Evolutionary conservation across 1,140 invertebrate genomes (phyloP).

Genomic region (Heliconius congener): DNA sequence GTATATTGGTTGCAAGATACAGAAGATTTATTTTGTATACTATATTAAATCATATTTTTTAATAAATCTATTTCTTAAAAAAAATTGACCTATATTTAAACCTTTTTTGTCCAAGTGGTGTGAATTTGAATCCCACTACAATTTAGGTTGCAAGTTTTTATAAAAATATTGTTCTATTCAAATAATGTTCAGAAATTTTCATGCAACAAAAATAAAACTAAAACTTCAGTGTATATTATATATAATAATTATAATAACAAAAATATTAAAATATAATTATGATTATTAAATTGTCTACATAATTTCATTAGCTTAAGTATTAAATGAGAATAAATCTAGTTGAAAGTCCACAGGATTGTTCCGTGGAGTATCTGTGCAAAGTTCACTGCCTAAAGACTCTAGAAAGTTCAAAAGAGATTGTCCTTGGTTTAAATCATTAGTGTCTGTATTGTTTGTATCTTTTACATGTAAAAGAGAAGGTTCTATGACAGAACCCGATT

Average conservation of each 20-base stretch:
- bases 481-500: conserved; percentile 54
- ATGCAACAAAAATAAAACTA: conserved; percentile 21
- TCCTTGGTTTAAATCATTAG: conserved; percentile 45
- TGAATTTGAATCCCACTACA: too few relatives aligned
- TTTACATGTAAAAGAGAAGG: conserved; percentile 56
- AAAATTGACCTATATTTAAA: too few relatives aligned
- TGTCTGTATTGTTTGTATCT: conserved; percentile 40
- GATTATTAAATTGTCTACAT: conserved; percentile 38
- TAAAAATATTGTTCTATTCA: too few relatives aligned
- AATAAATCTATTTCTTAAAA: too few relatives aligned
- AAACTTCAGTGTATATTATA: conserved; percentile 15
- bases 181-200: neutral
- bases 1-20: too few relatives aligned
- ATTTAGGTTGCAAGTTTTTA: too few relatives aligned
- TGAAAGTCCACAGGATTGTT: conserved; percentile 66
- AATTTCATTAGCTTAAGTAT: conserved; percentile 44
- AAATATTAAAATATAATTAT: conserved; percentile 34
- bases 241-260: conserved; percentile 34
- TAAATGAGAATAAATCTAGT: conserved; percentile 71
- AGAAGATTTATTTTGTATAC: too few relatives aligned
- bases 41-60: too few relatives aligned
- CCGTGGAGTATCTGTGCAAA: conserved; percentile 64
- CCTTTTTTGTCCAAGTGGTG: too few relatives aligned
- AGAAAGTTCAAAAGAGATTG: conserved; percentile 70
- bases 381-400: conserved; percentile 63